A percentile compares a stretch with the other conserved stretches of the same genome.
These are phyloP conservation scores for Phalacrocorax brasilianus DNA, from an alignment of 2,113 vertebrate species.

Conservation along the genomic window DNA sequence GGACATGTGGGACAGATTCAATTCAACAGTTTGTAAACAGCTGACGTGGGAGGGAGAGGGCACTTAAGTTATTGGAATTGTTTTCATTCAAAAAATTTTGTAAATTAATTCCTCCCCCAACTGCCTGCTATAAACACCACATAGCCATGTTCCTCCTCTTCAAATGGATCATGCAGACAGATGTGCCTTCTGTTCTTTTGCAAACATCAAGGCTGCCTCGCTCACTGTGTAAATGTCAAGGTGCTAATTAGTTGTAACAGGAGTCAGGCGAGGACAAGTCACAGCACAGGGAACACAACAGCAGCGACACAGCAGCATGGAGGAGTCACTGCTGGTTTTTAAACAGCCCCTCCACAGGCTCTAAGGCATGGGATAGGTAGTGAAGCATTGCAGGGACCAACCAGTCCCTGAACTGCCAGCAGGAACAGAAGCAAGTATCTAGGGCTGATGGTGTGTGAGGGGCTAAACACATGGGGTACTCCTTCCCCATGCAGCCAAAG, in stretches of 20 bases:
- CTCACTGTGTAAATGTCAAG: slow-evolving; percentile 26
- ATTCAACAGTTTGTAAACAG: slow-evolving; percentile 36
- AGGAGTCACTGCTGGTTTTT: neutral
- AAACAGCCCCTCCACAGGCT: neutral
- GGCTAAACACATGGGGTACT: neutral
- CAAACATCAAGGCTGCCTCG: neutral
- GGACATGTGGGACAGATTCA: slow-evolving; percentile 25
- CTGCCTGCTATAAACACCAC: slow-evolving; percentile 24
- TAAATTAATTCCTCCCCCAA: slow-evolving; percentile 61
- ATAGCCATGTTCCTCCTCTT: slow-evolving; percentile 22
- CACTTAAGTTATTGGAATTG: slow-evolving; percentile 26
- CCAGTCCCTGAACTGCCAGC: rapidly evolving
- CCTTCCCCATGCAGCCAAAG: neutral
- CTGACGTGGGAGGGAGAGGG: slow-evolving; percentile 5
- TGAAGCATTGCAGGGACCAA: rapidly evolving
- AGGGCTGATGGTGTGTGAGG: rapidly evolving
- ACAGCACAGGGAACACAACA: neutral
- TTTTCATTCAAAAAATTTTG: slow-evolving; percentile 60
- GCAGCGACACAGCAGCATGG: neutral
- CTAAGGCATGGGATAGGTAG: neutral
- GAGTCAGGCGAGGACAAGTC: slow-evolving; percentile 37
- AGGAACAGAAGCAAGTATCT: rapidly evolving
- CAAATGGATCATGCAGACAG: slow-evolving; percentile 39
- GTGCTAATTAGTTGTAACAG: slow-evolving; percentile 17
- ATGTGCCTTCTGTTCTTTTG: slow-evolving; percentile 55